Conservation (phyloP, 2,797 vertebrate genomes). For the Muraenolepis orangiensis region DNA sequence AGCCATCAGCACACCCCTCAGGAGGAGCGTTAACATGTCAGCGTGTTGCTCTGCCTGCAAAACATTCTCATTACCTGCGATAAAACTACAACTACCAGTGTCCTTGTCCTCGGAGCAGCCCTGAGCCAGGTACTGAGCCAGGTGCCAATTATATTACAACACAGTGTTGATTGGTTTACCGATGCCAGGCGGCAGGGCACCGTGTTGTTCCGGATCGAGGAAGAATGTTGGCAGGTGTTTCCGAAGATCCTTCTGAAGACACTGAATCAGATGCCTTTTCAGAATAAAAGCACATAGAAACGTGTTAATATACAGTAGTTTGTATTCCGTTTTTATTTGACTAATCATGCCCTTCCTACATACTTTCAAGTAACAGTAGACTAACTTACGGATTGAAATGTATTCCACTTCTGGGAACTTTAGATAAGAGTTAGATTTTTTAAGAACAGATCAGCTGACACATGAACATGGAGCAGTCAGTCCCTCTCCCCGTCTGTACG, state of each 20-base stretch:
- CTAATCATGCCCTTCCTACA: not conserved
- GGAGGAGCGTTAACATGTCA: no score
- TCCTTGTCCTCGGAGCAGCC: no score
- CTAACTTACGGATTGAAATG: not conserved
- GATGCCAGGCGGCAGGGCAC: conserved; percentile 83
- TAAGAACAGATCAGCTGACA: not conserved
- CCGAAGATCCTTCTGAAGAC: conserved; percentile 84
- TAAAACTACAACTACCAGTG: no score
- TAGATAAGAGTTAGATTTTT: no score
- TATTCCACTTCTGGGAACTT: not conserved
- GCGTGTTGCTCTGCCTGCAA: no score
- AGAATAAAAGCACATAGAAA: conserved; percentile 3
- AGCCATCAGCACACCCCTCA: no score
- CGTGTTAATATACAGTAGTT: not conserved
- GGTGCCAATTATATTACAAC: no score
- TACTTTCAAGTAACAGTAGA: not conserved
- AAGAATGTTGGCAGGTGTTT: conserved; percentile 89
- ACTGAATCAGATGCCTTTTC: conserved; percentile 81
- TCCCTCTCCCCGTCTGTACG: not conserved
- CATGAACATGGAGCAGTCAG: no score
- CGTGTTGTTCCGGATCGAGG: conserved; percentile 86
- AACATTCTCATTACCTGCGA: no score
- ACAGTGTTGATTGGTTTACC: no score
- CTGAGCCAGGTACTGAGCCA: no score
- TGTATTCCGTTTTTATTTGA: not conserved